Percentiles rank a stretch among this genome's conserved stretches.
Evolutionary conservation across 2,113 vertebrate species (phyloP).

Genomic region (Pterocles orientalis): DNA sequence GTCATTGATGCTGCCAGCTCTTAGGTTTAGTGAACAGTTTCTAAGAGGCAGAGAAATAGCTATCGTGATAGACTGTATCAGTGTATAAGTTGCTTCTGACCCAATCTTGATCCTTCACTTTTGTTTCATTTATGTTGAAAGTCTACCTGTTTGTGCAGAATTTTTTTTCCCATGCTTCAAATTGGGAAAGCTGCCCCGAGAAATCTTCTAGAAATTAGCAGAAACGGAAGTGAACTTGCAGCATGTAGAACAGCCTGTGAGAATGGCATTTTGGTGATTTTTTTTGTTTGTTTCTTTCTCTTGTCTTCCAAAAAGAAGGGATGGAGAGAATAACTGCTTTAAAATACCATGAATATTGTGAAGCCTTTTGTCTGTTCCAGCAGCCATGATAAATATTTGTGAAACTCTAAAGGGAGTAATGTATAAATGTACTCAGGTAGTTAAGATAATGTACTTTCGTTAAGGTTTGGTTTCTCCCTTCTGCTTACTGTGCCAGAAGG

Average conservation of each 20-base stretch:
- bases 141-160: neutral
- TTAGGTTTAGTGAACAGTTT: neutral
- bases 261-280: neutral
- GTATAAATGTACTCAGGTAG: neutral
- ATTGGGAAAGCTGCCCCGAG: neutral
- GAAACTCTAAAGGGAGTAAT: neutral
- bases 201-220: neutral
- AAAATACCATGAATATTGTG: neutral
- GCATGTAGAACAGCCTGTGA: neutral
- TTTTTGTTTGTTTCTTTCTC: neutral
- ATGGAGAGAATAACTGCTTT: neutral
- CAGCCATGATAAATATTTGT: neutral
- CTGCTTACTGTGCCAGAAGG: neutral
- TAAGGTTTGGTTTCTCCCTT: neutral
- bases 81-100: neutral
- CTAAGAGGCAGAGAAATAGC: neutral
- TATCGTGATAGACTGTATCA: neutral
- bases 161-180: neutral
- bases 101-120: neutral
- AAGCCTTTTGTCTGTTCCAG: neutral
- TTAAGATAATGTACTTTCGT: neutral
- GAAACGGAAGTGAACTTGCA: neutral
- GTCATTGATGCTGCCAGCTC: neutral
- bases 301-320: neutral
- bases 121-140: neutral